A percentile compares a stretch with the other conserved stretches of the same genome.
Conservation (phyloP, 2,113 vertebrate species). For the Nesospiza acunhae region DNA sequence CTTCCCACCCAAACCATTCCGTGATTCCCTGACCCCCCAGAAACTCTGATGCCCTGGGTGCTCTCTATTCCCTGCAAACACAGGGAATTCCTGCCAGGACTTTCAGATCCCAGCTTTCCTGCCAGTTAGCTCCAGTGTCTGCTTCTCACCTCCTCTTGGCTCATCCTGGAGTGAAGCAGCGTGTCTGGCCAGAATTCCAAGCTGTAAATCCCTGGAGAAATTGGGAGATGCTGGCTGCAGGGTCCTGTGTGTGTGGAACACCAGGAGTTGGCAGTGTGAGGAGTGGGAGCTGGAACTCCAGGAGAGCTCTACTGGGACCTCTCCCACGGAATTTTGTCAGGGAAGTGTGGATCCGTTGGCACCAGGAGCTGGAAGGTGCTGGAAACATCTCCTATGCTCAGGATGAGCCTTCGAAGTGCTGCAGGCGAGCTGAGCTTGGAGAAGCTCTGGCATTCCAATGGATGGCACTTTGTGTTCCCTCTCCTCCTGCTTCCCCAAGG, state of each 20-base stretch:
- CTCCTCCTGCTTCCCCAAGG: not conserved
- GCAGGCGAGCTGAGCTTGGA: not conserved
- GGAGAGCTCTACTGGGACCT: not conserved
- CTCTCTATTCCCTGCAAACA: not conserved
- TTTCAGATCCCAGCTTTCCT: not conserved
- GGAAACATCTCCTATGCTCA: not conserved
- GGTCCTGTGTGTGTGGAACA: not conserved
- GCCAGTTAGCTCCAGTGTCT: not conserved
- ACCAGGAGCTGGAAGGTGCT: not conserved
- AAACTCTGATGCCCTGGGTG: not conserved
- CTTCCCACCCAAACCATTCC: not conserved
- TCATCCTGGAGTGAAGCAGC: not conserved
- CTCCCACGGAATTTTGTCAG: not conserved
- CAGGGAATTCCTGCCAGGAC: not conserved
- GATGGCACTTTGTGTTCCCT: not conserved
- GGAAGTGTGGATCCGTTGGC: not conserved
- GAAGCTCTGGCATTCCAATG: not conserved
- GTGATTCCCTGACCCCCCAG: accelerated
- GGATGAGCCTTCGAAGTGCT: not conserved
- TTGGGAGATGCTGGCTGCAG: accelerated
- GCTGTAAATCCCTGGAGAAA: not conserved
- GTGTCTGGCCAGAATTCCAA: not conserved
- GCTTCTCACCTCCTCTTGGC: not conserved
- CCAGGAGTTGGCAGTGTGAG: accelerated
- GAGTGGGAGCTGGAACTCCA: not conserved